These are phyloP conservation scores for Ochropleura leucogaster DNA, from an alignment of 2,888 invertebrate genomes.

Conservation along the genomic window DNA sequence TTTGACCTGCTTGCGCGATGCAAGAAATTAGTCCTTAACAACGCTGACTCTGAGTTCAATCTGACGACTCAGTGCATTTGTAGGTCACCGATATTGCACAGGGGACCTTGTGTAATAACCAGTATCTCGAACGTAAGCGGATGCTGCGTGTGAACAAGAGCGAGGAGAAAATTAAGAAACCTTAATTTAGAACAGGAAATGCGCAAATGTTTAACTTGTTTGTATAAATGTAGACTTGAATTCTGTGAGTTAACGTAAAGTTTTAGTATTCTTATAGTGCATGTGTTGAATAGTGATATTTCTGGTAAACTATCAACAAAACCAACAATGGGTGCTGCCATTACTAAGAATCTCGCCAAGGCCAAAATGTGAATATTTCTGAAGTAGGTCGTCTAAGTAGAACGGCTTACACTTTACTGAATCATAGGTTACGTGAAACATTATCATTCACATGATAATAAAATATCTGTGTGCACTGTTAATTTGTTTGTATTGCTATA, in stretches of 20 bases:
- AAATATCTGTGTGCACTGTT: conserved; percentile 37
- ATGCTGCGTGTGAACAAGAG: conserved; percentile 70
- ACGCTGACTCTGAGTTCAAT: conserved; percentile 75
- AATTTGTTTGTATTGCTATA: conserved; percentile 30
- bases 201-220: conserved; percentile 38
- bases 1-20: conserved; percentile 79
- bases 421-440: conserved; percentile 72
- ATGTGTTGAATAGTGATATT: conserved; percentile 43
- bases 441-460: conserved; percentile 62
- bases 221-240: conserved; percentile 28
- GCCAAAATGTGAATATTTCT: conserved; percentile 77
- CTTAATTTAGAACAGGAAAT: conserved; percentile 64
- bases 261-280: conserved; percentile 21
- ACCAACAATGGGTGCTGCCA: conserved; percentile 67
- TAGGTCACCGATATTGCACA: conserved; percentile 85
- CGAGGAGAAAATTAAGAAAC: conserved; percentile 61
- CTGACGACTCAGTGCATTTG: conserved; percentile 75
- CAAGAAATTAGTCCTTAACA: conserved; percentile 79
- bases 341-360: conserved; percentile 78
- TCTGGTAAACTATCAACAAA: conserved; percentile 49
- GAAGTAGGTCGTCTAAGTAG: conserved; percentile 80
- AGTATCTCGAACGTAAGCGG: conserved; percentile 76
- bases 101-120: conserved; percentile 82
- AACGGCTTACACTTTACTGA: conserved; percentile 75
- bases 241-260: conserved; percentile 25